Base-by-base conservation (phyloP, 2,888 invertebrate genomes). In the Anagyrus pseudococci region DNA sequence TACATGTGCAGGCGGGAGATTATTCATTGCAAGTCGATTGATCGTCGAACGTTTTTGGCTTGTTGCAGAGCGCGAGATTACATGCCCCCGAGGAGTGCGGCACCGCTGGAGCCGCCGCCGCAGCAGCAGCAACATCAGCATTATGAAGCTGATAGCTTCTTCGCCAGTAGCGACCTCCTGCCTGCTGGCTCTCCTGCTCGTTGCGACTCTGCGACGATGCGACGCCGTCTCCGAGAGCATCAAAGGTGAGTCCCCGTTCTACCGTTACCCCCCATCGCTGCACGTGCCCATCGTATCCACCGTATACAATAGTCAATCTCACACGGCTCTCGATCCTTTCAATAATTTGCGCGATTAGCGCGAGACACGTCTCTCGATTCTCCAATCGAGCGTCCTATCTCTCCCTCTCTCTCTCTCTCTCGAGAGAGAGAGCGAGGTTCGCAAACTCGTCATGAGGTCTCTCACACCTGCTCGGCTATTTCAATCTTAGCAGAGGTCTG, bases 221-320 rank as follows among this genome's bases (percentile, higher is more conserved):
- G 68, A 69, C 58, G 73, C 70, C 50, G 73, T 71, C 53, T 74
- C 77, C 62, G 78, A 78, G 64, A 78, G 75, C 69, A 77, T 78
- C 69, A 75, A 74, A 72, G 77, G 77, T 77, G 66, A 73, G 76
- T 70, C 15, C 2, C n/a, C 17, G 2, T 20, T 49, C 1, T 46
- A 10, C 8, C 33, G 8, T 8, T 37, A 13, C 29, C 17, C n/a
- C 17, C 17, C 4, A 17, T 49, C 17, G 15, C 15, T 37, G 3
- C 8, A 13, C 33, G 33, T 8, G 13, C 33, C 33, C 33, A 37
- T 29, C 10, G 29, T 29, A 7, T 29, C 29, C 29, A 29, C 29
- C 6, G 10, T 29, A 15, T 4, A n/a, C 8, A 4, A 41, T 4
- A 17, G 6, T 17, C 8, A 8, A 3, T 19, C 17, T n/a, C n/a